Evolutionary conservation across 1,140 invertebrate genomes (phyloP).

Genomic region (Archivesica marissinica): DNA sequence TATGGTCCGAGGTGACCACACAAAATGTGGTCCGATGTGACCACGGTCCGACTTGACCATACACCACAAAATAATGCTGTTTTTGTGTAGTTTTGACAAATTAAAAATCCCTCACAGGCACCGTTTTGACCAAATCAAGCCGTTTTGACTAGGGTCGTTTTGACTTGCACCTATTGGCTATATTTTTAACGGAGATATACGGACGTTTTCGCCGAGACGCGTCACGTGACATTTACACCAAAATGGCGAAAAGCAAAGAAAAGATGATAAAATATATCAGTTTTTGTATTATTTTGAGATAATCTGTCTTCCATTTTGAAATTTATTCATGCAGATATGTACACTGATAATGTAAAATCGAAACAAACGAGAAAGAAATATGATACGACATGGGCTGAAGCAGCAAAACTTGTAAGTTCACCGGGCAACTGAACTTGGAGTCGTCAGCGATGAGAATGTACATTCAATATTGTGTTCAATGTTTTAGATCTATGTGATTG

Average conservation of each 20-base stretch:
- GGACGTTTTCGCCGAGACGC: conserved; percentile 21
- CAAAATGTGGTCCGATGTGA: no score
- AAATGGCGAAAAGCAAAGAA: conserved; percentile 69
- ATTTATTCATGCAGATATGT: conserved; percentile 67
- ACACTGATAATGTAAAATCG: conserved; percentile 74
- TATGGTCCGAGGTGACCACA: no score
- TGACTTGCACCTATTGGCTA: not conserved
- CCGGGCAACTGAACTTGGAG: no score
- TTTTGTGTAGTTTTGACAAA: no score
- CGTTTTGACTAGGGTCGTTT: no score
- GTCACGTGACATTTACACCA: conserved; percentile 70
- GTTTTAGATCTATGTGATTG: no score
- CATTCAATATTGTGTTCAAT: no score
- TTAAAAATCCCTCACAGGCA: no score
- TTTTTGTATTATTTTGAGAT: not conserved
- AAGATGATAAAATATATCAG: conserved; percentile 1
- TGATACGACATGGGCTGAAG: conserved; percentile 80
- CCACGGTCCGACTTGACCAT: no score
- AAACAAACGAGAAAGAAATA: conserved; percentile 79
- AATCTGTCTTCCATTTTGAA: not conserved
- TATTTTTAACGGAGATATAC: conserved; percentile 43
- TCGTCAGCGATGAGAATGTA: no score
- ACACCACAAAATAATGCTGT: no score
- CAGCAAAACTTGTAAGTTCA: conserved; percentile 81
- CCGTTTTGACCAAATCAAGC: no score